Evolutionary conservation across 1,140 invertebrate genomes (phyloP), one percentile per base, ranked within the genome.

Genomic region (Caenorhabditis remanei): DNA sequence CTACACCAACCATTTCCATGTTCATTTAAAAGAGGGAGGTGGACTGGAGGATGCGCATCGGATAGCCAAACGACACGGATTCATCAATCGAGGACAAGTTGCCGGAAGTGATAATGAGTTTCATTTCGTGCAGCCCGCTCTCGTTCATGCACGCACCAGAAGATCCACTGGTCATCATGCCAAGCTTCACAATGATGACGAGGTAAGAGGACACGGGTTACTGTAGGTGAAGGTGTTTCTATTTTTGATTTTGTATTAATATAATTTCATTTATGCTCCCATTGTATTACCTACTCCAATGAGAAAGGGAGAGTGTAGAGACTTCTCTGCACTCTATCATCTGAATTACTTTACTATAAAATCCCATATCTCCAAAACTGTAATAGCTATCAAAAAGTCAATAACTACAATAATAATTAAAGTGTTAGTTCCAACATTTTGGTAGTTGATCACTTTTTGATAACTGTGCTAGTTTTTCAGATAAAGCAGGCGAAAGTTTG

Each of bases 1-100:
- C 21, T 92, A 91, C 87, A 92, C 91, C 53, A 92, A 92, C 84
- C 91, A 92, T 88, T 92, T 92, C 89, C 90, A 92, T 84, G 91
- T 92, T 56, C 91, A 93, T 84, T 90, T 90, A 41, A 87, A 90
- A 71, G 79, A 91, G 83, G 87, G 91, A 50, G 83, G 55, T 46
- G 91, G 91, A 32, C 58, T 89, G 53, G 91, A 93, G 46, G 85
- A 92, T 87, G 91, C 91, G 19, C 91, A 92, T 83, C 61, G 87
- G 50, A 87, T 92, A 58, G 91, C 91, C 19, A 92, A 93, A 87
- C 89, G 91, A 63, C 90, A 92, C 86, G 91, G 91, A 55, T 92
- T 92, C 86, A 89, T 93, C 61, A 93, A 93, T 87, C 86, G 92
- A 79, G 91, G 91, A 88, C 53, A 92, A 91, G 92, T 92, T 40